Evolutionary conservation across 2,888 invertebrate genomes (phyloP).

Genomic region (Copidosoma aretas): DNA sequence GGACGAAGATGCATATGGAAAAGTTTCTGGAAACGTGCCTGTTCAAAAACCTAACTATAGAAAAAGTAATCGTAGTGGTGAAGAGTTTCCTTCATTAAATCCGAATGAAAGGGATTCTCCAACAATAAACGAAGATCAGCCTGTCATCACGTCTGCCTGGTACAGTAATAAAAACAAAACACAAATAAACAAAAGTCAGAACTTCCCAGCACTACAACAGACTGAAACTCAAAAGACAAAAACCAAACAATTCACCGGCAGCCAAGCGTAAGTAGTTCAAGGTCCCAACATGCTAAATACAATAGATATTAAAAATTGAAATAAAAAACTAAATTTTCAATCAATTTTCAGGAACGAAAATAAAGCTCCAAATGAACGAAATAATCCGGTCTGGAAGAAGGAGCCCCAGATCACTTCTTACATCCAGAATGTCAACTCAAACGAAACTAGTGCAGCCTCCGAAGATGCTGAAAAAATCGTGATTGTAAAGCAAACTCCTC

Average conservation of each 20-base stretch:
- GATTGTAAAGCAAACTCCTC: conserved; percentile 46
- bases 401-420: conserved; percentile 50
- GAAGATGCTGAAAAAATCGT: conserved; percentile 48
- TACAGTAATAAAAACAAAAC: conserved; percentile 59
- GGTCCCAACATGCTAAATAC: conserved; percentile 12
- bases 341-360: conserved; percentile 54
- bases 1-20: conserved; percentile 86
- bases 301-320: background rate
- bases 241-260: conserved; percentile 42
- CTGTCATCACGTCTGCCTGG: conserved; percentile 61
- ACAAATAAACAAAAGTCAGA: conserved; percentile 48
- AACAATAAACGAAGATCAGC: conserved; percentile 51
- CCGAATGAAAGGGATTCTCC: conserved; percentile 52
- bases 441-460: conserved; percentile 49
- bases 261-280: conserved; percentile 47
- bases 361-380: conserved; percentile 54
- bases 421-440: conserved; percentile 52
- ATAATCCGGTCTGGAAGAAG: conserved; percentile 56
- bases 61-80: conserved; percentile 61
- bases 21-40: conserved; percentile 60
- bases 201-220: conserved; percentile 58
- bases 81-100: conserved; percentile 68
- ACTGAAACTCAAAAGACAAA: conserved; percentile 53
- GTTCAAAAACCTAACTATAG: conserved; percentile 52
- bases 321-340: background rate